phyloP scores from a whole-genome alignment of 2,113 vertebrate genomes.

The Hiodon alosoides region DNA sequence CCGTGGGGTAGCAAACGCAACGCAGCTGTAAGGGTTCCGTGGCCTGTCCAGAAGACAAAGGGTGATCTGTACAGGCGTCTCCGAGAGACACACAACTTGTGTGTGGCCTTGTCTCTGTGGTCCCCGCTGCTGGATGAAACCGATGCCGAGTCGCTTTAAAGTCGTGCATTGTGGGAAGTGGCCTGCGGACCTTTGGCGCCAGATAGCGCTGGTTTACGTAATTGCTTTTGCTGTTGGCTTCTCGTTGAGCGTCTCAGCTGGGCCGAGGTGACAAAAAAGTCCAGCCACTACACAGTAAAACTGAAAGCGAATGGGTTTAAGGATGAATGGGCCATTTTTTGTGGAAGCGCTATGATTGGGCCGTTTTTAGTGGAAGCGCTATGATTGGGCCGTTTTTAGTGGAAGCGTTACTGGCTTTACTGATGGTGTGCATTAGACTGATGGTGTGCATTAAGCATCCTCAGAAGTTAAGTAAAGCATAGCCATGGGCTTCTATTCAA shows the following conservation, averaged over 20 bases:
- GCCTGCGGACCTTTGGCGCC: conserved; percentile 71
- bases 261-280: too few species aligned
- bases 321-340: too few species aligned
- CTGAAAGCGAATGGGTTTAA: too few species aligned
- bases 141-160: conserved; percentile 62
- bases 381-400: too few species aligned
- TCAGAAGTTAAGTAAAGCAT: too few species aligned
- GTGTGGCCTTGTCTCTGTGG: conserved; percentile 47
- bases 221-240: conserved; percentile 63
- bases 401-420: too few species aligned
- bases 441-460: too few species aligned
- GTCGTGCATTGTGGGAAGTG: conserved; percentile 49
- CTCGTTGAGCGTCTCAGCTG: neutral
- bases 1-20: neutral
- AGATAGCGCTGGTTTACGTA: conserved; percentile 66
- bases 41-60: conserved; percentile 80
- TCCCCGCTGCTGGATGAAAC: conserved; percentile 72
- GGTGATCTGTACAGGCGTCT: conserved; percentile 62
- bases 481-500: too few species aligned
- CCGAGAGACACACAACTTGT: conserved; percentile 71
- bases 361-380: too few species aligned
- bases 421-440: too few species aligned
- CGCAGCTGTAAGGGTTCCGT: conserved; percentile 63
- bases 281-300: too few species aligned
- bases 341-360: too few species aligned